A percentile compares a stretch with the other conserved stretches of the same genome.
Evolutionary conservation across 2,797 vertebrate species (phyloP).

Genomic region (Rhinogobio ventralis): DNA sequence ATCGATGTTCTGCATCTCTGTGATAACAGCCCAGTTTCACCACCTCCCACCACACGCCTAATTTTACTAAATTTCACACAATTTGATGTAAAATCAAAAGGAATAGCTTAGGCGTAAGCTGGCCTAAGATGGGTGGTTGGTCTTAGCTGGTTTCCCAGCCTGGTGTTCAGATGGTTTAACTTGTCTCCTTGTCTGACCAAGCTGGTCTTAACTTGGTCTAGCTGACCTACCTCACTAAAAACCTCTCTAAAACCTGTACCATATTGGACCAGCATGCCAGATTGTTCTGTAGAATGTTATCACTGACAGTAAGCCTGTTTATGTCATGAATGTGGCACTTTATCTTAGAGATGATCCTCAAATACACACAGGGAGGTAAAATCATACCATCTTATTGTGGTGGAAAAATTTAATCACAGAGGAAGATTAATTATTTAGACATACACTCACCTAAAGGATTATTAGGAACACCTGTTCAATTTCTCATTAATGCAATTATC

Average conservation of each 20-base stretch:
- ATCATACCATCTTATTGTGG: background rate
- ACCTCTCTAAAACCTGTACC: background rate
- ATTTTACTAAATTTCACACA: background rate
- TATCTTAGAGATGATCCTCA: background rate
- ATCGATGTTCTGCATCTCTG: background rate
- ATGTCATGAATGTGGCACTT: no score
- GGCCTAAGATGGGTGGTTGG: background rate
- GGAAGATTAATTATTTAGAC: no score
- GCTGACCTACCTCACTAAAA: no score
- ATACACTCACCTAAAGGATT: no score
- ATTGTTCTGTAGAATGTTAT: background rate
- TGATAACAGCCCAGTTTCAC: background rate
- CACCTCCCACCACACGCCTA: background rate
- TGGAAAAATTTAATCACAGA: no score
- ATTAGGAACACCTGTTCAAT: no score
- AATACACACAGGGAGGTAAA: background rate
- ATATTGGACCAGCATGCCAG: background rate
- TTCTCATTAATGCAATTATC: no score
- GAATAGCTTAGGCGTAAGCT: background rate
- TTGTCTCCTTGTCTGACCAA: background rate
- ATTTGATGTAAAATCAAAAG: background rate
- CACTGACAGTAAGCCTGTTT: background rate
- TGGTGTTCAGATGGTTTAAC: background rate
- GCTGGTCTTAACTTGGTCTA: background rate
- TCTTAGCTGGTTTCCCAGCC: background rate